Evolutionary conservation across 1,140 invertebrate genomes (phyloP), one percentile per base, ranked within the genome.

Genomic region (Heliconius nattereri): DNA sequence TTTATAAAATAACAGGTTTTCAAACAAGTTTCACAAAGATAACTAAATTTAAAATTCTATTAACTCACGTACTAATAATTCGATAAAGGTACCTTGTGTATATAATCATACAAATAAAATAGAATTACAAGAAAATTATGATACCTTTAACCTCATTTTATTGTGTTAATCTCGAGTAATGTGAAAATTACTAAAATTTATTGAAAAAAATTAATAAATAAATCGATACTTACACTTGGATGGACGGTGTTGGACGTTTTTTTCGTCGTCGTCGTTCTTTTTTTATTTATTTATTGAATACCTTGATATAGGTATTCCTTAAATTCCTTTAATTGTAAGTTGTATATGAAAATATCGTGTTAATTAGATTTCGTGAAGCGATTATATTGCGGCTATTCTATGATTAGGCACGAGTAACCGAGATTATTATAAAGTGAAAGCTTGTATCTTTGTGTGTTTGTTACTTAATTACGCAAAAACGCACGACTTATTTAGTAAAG

Each of bases 1-100:
- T 66, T 29, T 66, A 66, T 66, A 29, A 66, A 66, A 66, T 66
- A 66, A 66, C 60, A 66, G 60, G 60, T 66, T 66, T 57, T 16
- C 26, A 66, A 66, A 66, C 60, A 66, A 66, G 60, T 66, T 66
- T 52, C 6, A 26, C 60, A 13, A 16, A 66, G 23, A 60, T 78
- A 35, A 54, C 23, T 78, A 40, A 73, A 66, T 66, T 66, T 29
- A 66, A 66, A 66, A 66, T 66, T 66, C 60, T 29, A 66, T 66
- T 66, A 29, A 16, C 23, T 26, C 60, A 66, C 60, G 60, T 66
- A 66, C 57, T 66, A 66, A 29, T 66, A 66, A 66, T 29, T 66
- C 1, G 60, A 29, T 26, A 26, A 66, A 66, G 9, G 1, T 20
- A 7, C 2, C 19, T 45, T 52, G 19, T 6, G 13, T 66, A 29